A percentile compares a stretch with the other conserved stretches of the same genome.
Evolutionary conservation across 2,888 invertebrate species (phyloP).

Genomic region (Campopleginae sp.): DNA sequence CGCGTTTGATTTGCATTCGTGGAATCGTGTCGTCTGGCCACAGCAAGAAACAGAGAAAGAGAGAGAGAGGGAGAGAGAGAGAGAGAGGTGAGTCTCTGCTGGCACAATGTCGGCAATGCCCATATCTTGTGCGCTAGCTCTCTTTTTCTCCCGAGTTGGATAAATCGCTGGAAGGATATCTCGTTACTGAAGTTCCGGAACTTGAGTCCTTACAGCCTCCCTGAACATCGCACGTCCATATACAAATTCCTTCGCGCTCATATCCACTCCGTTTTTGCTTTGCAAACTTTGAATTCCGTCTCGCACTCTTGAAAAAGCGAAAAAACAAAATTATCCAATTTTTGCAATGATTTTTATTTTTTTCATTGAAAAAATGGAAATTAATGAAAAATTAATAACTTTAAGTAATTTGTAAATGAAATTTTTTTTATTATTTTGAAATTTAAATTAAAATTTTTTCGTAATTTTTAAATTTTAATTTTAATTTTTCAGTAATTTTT

Average conservation of each 20-base stretch:
- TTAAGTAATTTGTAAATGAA: too few species aligned
- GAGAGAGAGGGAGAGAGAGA: constrained; percentile 13
- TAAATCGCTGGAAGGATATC: constrained; percentile 57
- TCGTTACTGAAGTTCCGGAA: constrained; percentile 60
- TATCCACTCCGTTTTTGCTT: not conserved
- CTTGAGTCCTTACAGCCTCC: constrained; percentile 52
- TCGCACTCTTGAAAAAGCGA: not conserved
- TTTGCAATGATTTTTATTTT: not conserved
- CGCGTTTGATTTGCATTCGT: constrained; percentile 70
- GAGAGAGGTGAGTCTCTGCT: constrained; percentile 3
- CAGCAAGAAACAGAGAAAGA: constrained; percentile 40
- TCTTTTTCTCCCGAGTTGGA: constrained; percentile 53
- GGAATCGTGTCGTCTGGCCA: constrained; percentile 61
- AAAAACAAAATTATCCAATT: not conserved
- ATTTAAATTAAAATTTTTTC: too few species aligned
- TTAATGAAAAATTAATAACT: too few species aligned
- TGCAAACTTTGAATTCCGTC: constrained; percentile 21
- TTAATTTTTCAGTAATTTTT: not conserved
- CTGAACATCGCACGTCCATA: not conserved
- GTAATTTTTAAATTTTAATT: not conserved
- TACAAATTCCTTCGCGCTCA: not conserved
- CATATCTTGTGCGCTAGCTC: constrained; percentile 41
- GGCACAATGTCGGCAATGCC: constrained; percentile 53
- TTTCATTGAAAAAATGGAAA: too few species aligned
- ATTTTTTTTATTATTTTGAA: too few species aligned